These are phyloP conservation scores for Podarcis siculus DNA, from an alignment of 2,797 vertebrate species.

Conservation along the genomic window DNA sequence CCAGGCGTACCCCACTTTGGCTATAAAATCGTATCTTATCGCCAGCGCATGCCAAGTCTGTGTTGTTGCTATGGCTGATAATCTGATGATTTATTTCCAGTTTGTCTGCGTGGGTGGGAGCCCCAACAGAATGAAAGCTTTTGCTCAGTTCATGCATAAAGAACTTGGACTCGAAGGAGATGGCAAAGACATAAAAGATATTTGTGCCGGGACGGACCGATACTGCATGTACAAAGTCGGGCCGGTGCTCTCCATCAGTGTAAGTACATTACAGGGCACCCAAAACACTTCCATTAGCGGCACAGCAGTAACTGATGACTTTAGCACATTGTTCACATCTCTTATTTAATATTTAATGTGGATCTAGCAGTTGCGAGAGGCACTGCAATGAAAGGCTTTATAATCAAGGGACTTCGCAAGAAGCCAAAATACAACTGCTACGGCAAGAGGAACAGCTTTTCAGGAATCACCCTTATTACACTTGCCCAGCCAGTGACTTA, in stretches of 20 bases:
- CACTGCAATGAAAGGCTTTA: neutral
- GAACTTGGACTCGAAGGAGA: slow-evolving; percentile 80
- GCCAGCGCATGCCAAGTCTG: neutral
- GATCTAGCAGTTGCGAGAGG: neutral
- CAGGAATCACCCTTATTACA: neutral
- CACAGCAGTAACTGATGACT: neutral
- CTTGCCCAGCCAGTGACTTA: neutral
- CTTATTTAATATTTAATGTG: slow-evolving; percentile 1
- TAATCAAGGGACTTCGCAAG: neutral
- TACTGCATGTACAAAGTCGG: slow-evolving; percentile 89
- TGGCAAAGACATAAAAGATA: slow-evolving; percentile 78
- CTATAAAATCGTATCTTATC: neutral
- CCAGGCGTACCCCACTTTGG: fast-evolving
- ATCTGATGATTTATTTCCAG: slow-evolving; percentile 54
- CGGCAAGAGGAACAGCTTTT: neutral
- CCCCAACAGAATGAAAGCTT: slow-evolving; percentile 86
- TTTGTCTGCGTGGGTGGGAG: slow-evolving; percentile 91
- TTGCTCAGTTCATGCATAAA: slow-evolving; percentile 85
- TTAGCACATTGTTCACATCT: neutral
- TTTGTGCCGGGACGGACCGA: slow-evolving; percentile 87
- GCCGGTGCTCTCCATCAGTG: slow-evolving; percentile 86
- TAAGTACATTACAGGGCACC: slow-evolving; percentile 66
- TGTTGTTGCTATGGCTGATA: neutral
- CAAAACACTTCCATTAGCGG: fast-evolving
- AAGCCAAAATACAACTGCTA: neutral